Base-by-base conservation (phyloP, 2,113 vertebrate genomes). In the Copsychus sechellarum region DNA sequence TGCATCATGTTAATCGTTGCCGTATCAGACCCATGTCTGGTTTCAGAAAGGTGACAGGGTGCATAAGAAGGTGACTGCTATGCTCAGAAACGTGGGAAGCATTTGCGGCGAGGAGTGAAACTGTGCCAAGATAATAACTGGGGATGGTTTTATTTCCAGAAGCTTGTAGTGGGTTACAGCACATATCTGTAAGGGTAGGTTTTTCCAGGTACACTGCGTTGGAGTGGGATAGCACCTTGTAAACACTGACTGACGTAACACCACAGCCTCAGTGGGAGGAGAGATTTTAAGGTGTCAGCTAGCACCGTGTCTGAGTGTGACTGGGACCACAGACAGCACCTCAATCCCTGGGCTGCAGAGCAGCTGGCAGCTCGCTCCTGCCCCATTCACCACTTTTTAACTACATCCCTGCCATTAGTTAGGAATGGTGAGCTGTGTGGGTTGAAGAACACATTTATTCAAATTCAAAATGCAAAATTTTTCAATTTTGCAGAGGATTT, bases 181-280 rank as follows among this genome's bases (percentile, higher is more conserved):
- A 26, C 31, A 72, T 25, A 80, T 67, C 53, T 1, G 0, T 67
- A 54, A 45, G 72, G 64, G 87, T 72, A 60, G 81, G 58, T 53
- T 69, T 86, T 80, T 58, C 67, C 88, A 64, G 77, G 72, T 82
- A 56, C 0, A 0, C 18, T 7, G 10, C 0, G 0, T 5, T 62
- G 34, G 71, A 67, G 62, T 45, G 77, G 50, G 15, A 1, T 25
- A 66, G 61, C 76, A 47, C 64, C 69, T 69, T 22, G 5, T 65
- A 81, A 81, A 51, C 0, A 2, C 58, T 28, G 81, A 42, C 51
- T 64, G 64, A 60, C 2, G 0, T 18, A 47, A 66, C 60, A 65
- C 17, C 36, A 22, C 69, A 51, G 69, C 22, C 58, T 17, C 9
- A 2, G 29, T 2, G 29, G 61, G 56, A 93, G 58, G 29, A 77